Evolutionary conservation across 2,113 vertebrate genomes (phyloP).

Genomic region (Sapayoa aenigma): DNA sequence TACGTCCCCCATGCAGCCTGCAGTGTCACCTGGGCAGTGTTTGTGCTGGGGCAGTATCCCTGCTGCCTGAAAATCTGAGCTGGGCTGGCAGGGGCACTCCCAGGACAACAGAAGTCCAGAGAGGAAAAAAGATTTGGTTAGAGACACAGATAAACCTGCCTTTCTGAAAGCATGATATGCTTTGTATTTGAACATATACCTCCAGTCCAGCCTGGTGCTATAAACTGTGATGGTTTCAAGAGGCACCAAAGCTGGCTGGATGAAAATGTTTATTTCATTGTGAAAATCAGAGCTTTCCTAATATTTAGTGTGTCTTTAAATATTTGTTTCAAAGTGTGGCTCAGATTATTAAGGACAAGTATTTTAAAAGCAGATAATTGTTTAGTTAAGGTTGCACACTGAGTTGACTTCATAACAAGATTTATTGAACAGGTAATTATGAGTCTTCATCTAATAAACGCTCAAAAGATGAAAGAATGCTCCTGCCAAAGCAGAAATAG

Average conservation of each 20-base stretch:
- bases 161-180: background rate
- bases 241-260: background rate
- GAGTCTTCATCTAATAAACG: background rate
- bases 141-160: background rate
- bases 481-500: background rate
- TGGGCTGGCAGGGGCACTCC: background rate
- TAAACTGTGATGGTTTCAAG: background rate
- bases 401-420: background rate
- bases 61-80: background rate
- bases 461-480: background rate
- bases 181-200: background rate
- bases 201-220: background rate
- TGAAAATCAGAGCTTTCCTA: background rate
- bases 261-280: background rate
- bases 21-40: rapidly evolving
- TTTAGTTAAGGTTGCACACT: background rate
- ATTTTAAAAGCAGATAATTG: background rate
- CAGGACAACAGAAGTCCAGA: background rate
- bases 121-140: background rate
- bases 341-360: background rate
- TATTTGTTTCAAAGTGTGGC: background rate
- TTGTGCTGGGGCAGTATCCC: background rate
- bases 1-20: rapidly evolving
- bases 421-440: background rate
- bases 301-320: background rate